phyloP scores from a whole-genome alignment of 1,140 invertebrate genomes.

The Manduca sexta region DNA sequence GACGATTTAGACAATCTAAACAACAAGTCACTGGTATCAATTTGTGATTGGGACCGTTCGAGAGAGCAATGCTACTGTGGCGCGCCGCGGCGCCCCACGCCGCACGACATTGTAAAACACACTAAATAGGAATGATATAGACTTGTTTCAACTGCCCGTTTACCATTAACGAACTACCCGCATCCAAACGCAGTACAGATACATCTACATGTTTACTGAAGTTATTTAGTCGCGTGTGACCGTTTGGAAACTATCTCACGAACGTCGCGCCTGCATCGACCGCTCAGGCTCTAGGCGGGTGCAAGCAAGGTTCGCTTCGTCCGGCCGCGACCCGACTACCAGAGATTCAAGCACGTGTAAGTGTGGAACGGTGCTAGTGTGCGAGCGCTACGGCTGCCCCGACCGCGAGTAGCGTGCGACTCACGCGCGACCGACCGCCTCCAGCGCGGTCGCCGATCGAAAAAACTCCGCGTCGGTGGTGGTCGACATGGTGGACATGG shows the following conservation, averaged over 20 bases:
- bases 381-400: constrained; percentile 62
- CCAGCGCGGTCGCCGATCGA: constrained; percentile 69
- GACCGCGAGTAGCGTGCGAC: constrained; percentile 46
- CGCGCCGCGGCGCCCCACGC: constrained; percentile 22
- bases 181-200: no score
- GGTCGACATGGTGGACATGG: constrained; percentile 62
- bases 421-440: constrained; percentile 63
- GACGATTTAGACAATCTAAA: constrained; percentile 13
- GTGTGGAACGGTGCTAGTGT: constrained; percentile 62
- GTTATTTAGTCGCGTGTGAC: no score
- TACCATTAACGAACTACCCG: no score
- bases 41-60: constrained; percentile 16
- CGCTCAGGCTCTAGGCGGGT: neutral
- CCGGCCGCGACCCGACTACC: neutral
- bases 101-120: constrained; percentile 15
- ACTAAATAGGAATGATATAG: constrained; percentile 42
- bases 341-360: constrained; percentile 36
- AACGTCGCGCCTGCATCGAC: neutral
- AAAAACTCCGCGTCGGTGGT: constrained; percentile 68
- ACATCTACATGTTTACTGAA: no score
- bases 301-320: neutral
- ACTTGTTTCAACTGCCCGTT: neutral
- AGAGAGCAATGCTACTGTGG: constrained; percentile 35
- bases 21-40: constrained; percentile 15
- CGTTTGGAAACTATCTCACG: no score